These are phyloP conservation scores for Triplophysa siluroides DNA, from an alignment of 2,113 vertebrate genomes.

Conservation along the genomic window DNA sequence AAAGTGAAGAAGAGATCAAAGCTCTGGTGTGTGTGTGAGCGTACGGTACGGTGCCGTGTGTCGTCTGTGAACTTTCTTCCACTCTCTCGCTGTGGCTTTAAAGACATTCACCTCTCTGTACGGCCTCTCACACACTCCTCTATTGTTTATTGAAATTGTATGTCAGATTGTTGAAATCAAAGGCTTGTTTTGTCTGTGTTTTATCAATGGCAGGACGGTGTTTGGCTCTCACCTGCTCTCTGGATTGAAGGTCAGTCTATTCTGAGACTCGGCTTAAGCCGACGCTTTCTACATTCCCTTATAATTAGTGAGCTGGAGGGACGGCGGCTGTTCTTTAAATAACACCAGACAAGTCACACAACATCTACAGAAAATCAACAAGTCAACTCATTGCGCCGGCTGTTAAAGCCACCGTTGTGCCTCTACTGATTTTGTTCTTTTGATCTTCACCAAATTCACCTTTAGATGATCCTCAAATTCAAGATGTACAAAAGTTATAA, in stretches of 20 bases:
- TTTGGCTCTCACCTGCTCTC: conserved; percentile 16
- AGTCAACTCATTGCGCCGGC: too few relatives aligned
- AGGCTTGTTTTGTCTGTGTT: neutral
- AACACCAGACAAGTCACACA: neutral
- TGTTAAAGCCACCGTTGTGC: too few relatives aligned
- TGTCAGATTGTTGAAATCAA: neutral
- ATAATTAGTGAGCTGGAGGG: conserved; percentile 9
- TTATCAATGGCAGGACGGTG: neutral
- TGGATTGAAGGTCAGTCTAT: conserved; percentile 23
- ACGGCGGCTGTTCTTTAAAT: conserved; percentile 70
- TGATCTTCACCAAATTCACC: too few relatives aligned
- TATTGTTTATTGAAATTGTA: too few relatives aligned
- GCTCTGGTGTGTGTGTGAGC: too few relatives aligned
- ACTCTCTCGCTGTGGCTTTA: conserved; percentile 13
- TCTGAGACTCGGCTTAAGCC: conserved; percentile 9
- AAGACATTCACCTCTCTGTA: neutral
- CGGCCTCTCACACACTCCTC: too few relatives aligned
- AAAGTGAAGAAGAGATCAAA: conserved; percentile 9
- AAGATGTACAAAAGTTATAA: too few relatives aligned
- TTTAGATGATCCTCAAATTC: too few relatives aligned
- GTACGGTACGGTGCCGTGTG: neutral
- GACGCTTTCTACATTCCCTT: conserved; percentile 17
- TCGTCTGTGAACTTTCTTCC: conserved; percentile 9
- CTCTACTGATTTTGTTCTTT: too few relatives aligned
- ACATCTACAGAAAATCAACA: too few relatives aligned